Evolutionary conservation across 2,888 invertebrate genomes (phyloP), one percentile per base, ranked within the genome.

Genomic region (Ormyrus nitidulus): DNA sequence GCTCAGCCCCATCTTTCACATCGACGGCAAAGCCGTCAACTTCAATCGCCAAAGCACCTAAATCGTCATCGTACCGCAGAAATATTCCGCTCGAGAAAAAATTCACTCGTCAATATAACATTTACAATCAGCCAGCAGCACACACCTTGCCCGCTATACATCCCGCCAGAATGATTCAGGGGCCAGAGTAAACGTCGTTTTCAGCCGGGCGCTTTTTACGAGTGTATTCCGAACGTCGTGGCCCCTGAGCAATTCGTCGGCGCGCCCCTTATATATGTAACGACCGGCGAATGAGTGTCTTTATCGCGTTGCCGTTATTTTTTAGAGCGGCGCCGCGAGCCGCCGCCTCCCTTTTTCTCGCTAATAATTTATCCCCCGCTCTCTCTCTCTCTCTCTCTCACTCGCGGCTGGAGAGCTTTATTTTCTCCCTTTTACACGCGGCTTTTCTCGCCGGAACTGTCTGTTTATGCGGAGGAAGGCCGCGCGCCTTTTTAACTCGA

Each of bases 261-360:
- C 54, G 54, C 48, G 48, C 48, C 49, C 19, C 59, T 6, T 6
- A 9, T 66, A 6, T 8, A 51, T 8, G 49, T 49, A 69, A 69
- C 69, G 69, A 69, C 11, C 71, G 71, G 61, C 62, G 76, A 77
- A 69, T 48, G 76, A 62, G 76, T 69, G 61, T 77, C 69, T 69
- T 75, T 75, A 74, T 65, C 74, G 64, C 48, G 48, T 9, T 8
- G 44, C 56, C 34, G 9, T 68, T 56, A 7, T 59, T 19, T 61
- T 59, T 59, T 68, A 48, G 19, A 64, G 64, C 53, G 19, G 19
- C 19, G 9, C 53, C 48, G 6, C 9, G 51, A 54, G 11, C 62
- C 44, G 44, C 10, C 5, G 59, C 48, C 49, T 49, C 66, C 44
- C 68, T 19, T 19, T 48, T 58, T 19, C 70, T 62, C 64, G 69